A percentile compares a stretch with the other conserved stretches of the same genome.
These are phyloP conservation scores for Drosophila rufa DNA, from an alignment of 1,140 invertebrate genomes.

Conservation along the genomic window DNA sequence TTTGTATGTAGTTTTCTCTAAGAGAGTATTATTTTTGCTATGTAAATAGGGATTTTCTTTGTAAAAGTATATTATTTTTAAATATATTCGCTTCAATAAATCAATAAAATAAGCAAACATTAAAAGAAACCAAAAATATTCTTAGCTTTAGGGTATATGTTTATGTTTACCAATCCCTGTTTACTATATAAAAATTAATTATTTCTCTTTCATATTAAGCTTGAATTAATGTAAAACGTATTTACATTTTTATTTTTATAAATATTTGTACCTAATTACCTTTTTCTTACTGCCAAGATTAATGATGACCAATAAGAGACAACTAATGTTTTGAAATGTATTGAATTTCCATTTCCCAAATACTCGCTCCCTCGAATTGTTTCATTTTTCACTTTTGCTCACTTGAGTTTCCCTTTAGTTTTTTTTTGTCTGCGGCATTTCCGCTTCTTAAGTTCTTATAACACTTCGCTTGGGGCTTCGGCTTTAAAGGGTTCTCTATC, in stretches of 20 bases:
- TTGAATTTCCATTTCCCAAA: constrained; percentile 17
- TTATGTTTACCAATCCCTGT: too few relatives aligned
- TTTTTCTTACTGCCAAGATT: constrained; percentile 16
- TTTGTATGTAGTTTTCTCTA: background rate
- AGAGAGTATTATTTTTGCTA: too few relatives aligned
- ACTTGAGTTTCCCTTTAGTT: constrained; percentile 29
- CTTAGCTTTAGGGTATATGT: too few relatives aligned
- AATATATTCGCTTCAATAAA: too few relatives aligned
- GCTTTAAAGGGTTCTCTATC: constrained; percentile 35
- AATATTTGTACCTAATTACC: background rate
- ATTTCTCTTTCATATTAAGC: background rate
- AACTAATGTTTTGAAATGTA: constrained; percentile 37
- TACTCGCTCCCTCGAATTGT: background rate
- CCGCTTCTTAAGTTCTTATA: constrained; percentile 54
- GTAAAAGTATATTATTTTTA: background rate
- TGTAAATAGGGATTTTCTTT: background rate
- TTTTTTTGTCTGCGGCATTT: constrained; percentile 41
- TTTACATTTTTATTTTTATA: background rate
- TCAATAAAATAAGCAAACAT: too few relatives aligned
- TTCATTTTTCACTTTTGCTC: constrained; percentile 41
- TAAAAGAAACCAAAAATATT: too few relatives aligned
- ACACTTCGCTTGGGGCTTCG: constrained; percentile 29
- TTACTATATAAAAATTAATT: too few relatives aligned
- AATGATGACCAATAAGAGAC: constrained; percentile 45
- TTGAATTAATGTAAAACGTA: background rate